A percentile compares a stretch with the other conserved stretches of the same genome.
Conservation (phyloP, 2,888 invertebrate species). For the Anticlea derivata region DNA sequence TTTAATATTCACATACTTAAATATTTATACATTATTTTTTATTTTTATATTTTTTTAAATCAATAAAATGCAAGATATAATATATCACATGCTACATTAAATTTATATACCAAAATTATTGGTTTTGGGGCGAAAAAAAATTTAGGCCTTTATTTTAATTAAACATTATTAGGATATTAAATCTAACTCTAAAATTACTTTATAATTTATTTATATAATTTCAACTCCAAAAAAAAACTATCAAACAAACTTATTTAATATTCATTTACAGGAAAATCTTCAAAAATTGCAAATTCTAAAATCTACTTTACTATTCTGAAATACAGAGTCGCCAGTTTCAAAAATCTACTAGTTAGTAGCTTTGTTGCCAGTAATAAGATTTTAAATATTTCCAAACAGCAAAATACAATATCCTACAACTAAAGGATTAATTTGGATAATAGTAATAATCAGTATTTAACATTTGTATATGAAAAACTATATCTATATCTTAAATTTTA, state of each 20-base stretch:
- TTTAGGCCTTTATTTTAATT: constrained; percentile 23
- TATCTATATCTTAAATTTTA: constrained; percentile 6
- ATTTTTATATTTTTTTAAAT: constrained; percentile 28
- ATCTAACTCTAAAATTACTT: constrained; percentile 19
- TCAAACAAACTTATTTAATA: constrained; percentile 14
- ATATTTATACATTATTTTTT: constrained; percentile 33
- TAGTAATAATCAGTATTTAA: constrained; percentile 16
- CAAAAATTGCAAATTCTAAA: constrained; percentile 8
- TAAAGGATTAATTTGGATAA: constrained; percentile 10
- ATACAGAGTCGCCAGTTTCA: constrained; percentile 5
- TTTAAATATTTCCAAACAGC: constrained; percentile 9
- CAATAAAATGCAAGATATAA: constrained; percentile 36
- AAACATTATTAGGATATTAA: constrained; percentile 17
- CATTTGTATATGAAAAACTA: constrained; percentile 30
- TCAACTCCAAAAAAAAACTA: constrained; percentile 22
- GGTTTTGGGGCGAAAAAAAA: constrained; percentile 24
- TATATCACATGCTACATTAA: constrained; percentile 37
- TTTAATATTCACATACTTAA: constrained; percentile 24
- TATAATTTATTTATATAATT: constrained; percentile 25
- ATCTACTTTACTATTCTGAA: not conserved
- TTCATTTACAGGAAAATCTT: constrained; percentile 9
- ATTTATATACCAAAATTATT: constrained; percentile 26
- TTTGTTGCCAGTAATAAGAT: constrained; percentile 13
- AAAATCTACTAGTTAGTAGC: constrained; percentile 12
- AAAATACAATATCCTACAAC: constrained; percentile 8